Percentiles rank a stretch among this genome's conserved stretches.
Evolutionary conservation across 2,888 invertebrate genomes (phyloP).

Genomic region (Petrolisthes cinctipes): DNA sequence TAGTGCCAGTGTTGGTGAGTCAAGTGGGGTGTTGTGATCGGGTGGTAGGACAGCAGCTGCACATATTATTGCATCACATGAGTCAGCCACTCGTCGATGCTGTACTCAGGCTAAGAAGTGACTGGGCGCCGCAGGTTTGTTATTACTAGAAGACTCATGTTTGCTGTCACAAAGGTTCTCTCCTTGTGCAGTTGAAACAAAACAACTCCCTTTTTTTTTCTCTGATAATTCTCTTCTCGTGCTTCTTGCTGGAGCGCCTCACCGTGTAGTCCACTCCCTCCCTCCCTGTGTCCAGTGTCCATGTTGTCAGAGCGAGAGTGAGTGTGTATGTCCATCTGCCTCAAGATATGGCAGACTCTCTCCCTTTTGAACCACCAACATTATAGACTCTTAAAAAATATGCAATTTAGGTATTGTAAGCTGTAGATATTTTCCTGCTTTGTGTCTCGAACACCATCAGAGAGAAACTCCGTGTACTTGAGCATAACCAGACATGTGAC

Average conservation of each 20-base stretch:
- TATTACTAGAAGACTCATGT: not conserved
- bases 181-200: constrained; percentile 4
- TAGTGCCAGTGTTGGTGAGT: not conserved
- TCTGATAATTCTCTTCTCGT: constrained; percentile 44
- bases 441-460: constrained; percentile 43
- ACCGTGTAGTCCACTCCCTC: constrained; percentile 47
- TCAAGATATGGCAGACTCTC: not conserved
- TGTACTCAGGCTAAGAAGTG: constrained; percentile 14
- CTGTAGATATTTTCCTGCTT: constrained; percentile 62
- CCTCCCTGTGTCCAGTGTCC: constrained; percentile 51
- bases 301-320: constrained; percentile 45
- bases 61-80: not conserved
- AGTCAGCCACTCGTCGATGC: not conserved
- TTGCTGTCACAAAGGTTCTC: constrained; percentile 1
- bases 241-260: constrained; percentile 49
- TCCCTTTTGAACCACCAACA: constrained; percentile 3
- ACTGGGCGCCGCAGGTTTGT: constrained; percentile 49
- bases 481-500: constrained; percentile 38
- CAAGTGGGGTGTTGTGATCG: not conserved
- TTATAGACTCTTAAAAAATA: constrained; percentile 37
- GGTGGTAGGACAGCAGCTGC: not conserved
- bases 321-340: constrained; percentile 40
- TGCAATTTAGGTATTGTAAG: constrained; percentile 61
- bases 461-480: constrained; percentile 50
- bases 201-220: constrained; percentile 3